Evolutionary conservation across 2,113 vertebrate genomes (phyloP), one percentile per base, ranked within the genome.

Genomic region (Nothoprocta pentlandii): DNA sequence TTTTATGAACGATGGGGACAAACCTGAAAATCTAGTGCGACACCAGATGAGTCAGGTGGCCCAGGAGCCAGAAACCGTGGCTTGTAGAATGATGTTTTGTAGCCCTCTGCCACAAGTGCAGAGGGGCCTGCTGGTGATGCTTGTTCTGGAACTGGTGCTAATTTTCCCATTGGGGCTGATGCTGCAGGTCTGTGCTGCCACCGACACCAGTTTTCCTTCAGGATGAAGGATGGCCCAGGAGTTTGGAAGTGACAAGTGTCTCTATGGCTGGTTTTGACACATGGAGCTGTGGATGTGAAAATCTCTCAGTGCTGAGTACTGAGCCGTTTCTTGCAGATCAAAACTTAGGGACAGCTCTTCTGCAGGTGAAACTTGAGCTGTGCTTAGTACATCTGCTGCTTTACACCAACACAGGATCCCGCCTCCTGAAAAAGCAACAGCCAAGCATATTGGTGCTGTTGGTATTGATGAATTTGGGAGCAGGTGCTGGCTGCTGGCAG

Each of bases 131-230:
- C 64, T 28, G 30, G 80, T 11, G 44, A 77, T 74, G 6, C 30
- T 85, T 51, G 32, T 30, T 77, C 10, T 58, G 10, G 36, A 34
- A 10, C 47, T 59, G 54, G 68, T 93, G 59, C 93, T 94, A 51
- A 77, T 96, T 97, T 96, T 96, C 84, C 67, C 26, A 5, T 26
- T 10, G 26, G 92, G 91, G 92, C 93, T 75, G 91, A 83, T 0
- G 49, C 77, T 90, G 67, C 12, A 14, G 0, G 20, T 26, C 36
- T 2, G 0, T 28, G 39, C 68, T 87, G 87, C 0, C 0, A 25
- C 53, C 2, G 0, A 44, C 77, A 84, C 76, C 81, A 66, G 46
- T 64, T 80, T 86, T 80, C 83, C 62, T 89, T 51, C 49, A 23
- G 62, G 5, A 1, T 0, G 0, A 44, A 68, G 30, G 54, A 30